Evolutionary conservation across 2,888 invertebrate species (phyloP).

Genomic region (Synanthedon formicaeformis): DNA sequence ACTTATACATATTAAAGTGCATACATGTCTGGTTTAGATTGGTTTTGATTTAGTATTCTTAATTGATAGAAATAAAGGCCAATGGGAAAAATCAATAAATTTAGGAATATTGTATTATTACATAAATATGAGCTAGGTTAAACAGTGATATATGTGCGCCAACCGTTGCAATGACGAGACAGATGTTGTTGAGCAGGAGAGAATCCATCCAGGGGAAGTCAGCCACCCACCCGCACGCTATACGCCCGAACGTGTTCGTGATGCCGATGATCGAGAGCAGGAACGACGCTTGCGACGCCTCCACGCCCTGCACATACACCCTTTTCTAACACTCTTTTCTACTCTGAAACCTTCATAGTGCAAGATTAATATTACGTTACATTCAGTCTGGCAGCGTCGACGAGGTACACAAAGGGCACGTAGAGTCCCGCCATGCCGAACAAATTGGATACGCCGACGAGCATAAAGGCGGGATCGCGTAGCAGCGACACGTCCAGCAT

Average conservation of each 20-base stretch:
- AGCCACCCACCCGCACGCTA: conserved; percentile 89
- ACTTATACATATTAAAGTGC: too few species aligned
- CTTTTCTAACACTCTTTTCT: conserved; percentile 15
- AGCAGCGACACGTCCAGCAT: conserved; percentile 93
- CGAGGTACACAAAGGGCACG: conserved; percentile 95
- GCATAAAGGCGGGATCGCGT: conserved; percentile 89
- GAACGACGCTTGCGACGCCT: conserved; percentile 77
- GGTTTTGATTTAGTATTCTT: too few species aligned
- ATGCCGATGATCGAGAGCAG: conserved; percentile 88
- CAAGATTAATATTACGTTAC: conserved; percentile 55
- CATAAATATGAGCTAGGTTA: too few species aligned
- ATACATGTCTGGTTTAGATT: too few species aligned
- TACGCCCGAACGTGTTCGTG: conserved; percentile 93
- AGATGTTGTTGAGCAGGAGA: conserved; percentile 91
- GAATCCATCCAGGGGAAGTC: conserved; percentile 94
- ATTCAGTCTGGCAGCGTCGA: conserved; percentile 80
- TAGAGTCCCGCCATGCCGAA: conserved; percentile 98
- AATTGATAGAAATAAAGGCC: too few species aligned
- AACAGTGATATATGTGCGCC: conserved; percentile 5
- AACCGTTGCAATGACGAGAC: conserved; percentile 89
- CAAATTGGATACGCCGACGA: conserved; percentile 93
- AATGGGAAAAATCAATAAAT: too few species aligned
- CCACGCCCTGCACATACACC: conserved; percentile 72
- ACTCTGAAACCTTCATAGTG: too few species aligned
- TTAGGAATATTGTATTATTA: too few species aligned